A percentile compares a stretch with the other conserved stretches of the same genome.
Evolutionary conservation across 2,888 invertebrate genomes (phyloP).

Genomic region (Corbicula japonica): DNA sequence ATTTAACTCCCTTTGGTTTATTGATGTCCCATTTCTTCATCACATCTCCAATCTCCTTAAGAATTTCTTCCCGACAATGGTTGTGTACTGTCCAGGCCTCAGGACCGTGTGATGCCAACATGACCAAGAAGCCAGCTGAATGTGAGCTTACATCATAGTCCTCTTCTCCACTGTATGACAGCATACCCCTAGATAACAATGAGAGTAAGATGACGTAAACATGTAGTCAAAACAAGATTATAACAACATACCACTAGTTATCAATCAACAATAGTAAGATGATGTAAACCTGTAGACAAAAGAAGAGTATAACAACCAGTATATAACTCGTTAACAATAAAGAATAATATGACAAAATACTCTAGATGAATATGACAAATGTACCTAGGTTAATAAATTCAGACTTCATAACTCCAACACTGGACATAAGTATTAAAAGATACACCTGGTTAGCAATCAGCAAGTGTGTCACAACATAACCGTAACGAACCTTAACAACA

Average conservation of each 20-base stretch:
- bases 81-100: conserved; percentile 47
- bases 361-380: too few species aligned
- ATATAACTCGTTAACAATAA: too few species aligned
- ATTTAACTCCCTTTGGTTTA: conserved; percentile 57
- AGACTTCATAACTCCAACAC: too few species aligned
- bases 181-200: neutral
- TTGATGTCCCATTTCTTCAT: conserved; percentile 53
- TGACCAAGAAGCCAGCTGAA: conserved; percentile 57
- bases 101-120: conserved; percentile 53
- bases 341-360: too few species aligned
- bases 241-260: neutral
- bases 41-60: conserved; percentile 46
- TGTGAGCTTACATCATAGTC: conserved; percentile 62
- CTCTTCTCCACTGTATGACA: neutral
- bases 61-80: conserved; percentile 34
- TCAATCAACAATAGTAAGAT: too few species aligned
- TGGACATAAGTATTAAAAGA: too few species aligned
- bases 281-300: too few species aligned
- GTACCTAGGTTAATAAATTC: too few species aligned
- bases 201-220: neutral
- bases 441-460: too few species aligned
- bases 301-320: too few species aligned
- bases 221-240: neutral
- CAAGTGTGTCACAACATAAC: too few species aligned
- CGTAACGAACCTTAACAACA: too few species aligned